phyloP scores from a whole-genome alignment of 2,113 vertebrate species.

The Steatornis caripensis region DNA sequence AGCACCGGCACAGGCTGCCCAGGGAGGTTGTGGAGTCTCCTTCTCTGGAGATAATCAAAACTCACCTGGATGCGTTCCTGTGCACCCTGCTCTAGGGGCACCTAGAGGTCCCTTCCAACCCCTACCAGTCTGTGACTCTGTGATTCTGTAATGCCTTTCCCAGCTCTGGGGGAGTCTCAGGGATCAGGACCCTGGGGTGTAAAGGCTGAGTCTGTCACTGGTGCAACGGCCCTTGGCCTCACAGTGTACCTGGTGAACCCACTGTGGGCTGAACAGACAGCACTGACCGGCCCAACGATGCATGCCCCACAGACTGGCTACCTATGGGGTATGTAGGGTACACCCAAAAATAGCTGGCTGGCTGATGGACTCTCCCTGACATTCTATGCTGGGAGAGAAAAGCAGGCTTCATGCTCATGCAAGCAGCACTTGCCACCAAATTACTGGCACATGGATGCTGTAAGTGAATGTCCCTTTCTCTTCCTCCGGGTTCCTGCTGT shows the following conservation, averaged over 20 bases:
- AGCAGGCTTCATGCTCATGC: neutral
- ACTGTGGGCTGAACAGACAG: neutral
- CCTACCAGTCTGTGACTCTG: too few species aligned
- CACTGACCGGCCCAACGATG: neutral
- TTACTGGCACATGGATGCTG: accelerated
- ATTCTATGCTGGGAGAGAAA: neutral
- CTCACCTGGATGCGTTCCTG: too few species aligned
- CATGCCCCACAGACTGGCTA: neutral
- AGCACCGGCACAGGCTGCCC: too few species aligned
- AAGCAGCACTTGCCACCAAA: neutral
- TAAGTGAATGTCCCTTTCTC: neutral
- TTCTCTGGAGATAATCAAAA: too few species aligned
- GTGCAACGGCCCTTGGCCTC: neutral
- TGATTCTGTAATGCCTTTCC: neutral
- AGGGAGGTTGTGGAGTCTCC: too few species aligned
- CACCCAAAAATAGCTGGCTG: neutral
- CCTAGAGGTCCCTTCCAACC: too few species aligned
- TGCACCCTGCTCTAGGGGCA: too few species aligned
- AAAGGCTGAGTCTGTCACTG: neutral
- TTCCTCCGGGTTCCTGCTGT: neutral
- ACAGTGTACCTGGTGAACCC: neutral
- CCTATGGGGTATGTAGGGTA: neutral
- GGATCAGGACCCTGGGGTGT: neutral
- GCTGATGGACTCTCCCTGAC: neutral
- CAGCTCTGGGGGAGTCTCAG: neutral